Evolutionary conservation across 2,888 invertebrate genomes (phyloP).

Genomic region (Bellardia pandia): DNA sequence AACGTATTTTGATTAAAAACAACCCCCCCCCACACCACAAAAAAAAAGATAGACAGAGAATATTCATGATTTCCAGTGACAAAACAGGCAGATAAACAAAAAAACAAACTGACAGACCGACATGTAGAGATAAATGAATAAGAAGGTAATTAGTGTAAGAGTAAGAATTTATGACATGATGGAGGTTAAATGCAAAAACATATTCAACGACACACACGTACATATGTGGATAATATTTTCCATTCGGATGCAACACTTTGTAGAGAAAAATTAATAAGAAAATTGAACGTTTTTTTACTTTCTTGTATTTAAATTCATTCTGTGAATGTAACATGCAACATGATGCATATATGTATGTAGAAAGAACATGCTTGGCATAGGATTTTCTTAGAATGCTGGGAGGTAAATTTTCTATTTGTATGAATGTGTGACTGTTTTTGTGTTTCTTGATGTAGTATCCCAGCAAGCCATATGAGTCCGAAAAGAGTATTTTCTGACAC

Average conservation of each 20-base stretch:
- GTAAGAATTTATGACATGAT: conserved; percentile 9
- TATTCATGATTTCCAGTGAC: conserved; percentile 34
- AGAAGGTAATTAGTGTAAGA: not conserved
- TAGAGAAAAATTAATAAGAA: not conserved
- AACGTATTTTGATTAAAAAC: conserved; percentile 25
- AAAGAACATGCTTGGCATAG: conserved; percentile 27
- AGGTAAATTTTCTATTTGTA: not conserved
- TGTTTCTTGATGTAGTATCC: not conserved
- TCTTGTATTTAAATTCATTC: not conserved
- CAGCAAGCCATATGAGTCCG: too few relatives aligned
- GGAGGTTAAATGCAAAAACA: conserved; percentile 47
- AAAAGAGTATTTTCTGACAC: too few relatives aligned
- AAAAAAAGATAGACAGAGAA: conserved; percentile 21
- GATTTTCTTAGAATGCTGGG: not conserved
- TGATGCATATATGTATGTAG: not conserved
- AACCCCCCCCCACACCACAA: too few relatives aligned
- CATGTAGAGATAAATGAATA: conserved; percentile 19
- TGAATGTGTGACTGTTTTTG: not conserved
- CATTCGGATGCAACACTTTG: conserved; percentile 7
- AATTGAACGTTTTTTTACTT: too few relatives aligned
- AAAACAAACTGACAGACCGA: conserved; percentile 23
- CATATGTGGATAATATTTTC: not conserved
- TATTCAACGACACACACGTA: conserved; percentile 33
- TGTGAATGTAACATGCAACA: conserved; percentile 39
- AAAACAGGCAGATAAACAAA: conserved; percentile 13